Evolutionary conservation across 1,140 invertebrate genomes (phyloP), one percentile per base, ranked within the genome.

Genomic region (Scaptodrosophila lebanonensis): DNA sequence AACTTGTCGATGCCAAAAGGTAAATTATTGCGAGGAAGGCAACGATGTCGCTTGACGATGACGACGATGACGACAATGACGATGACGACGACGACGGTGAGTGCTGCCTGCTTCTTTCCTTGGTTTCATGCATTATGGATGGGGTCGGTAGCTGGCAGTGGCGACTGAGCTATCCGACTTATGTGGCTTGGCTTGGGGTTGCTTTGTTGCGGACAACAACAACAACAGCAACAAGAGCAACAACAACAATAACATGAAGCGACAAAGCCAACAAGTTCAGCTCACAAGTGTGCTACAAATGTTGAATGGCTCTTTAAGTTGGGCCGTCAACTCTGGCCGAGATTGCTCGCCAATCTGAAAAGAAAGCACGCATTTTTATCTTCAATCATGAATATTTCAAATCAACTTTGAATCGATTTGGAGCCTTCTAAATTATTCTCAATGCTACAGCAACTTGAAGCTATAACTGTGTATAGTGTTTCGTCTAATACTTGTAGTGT

Each of bases 1-100:
- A 62, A 50, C 52, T 62, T 62, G 59, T 62, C 59, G 52, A 57
- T 62, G 59, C 38, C 39, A 50, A 57, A 62, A 62, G 52, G 56
- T 62, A 45, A 62, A 62, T 45, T 57, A 62, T 50, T 57, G 52
- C 44, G 38, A 50, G 22, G 12, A 27, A 32, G 43, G 18, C 32
- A 33, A 52, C 11, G 22, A 20, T 4, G 30, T 20, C 13, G 8
- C n/a, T 27, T 18, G 20, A 7, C 6, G 13, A 12, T 22, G 15
- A 22, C 13, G 13, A 9, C 9, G 5, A 12, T 4, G 3, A 42
- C 11, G 16, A 15, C 11, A 32, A 20, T 4, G 30, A 25, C 13
- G 8, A 36, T 18, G 20, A 7, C 6, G 13, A 12, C 33, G 15
- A 22, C 13, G 13, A 9, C 9, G 5, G 17, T 4, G 3, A 13